Base-by-base conservation (phyloP, 37 sponge, comb jelly and placozoan genomes). In the Diacarnus erythraeanus region DNA sequence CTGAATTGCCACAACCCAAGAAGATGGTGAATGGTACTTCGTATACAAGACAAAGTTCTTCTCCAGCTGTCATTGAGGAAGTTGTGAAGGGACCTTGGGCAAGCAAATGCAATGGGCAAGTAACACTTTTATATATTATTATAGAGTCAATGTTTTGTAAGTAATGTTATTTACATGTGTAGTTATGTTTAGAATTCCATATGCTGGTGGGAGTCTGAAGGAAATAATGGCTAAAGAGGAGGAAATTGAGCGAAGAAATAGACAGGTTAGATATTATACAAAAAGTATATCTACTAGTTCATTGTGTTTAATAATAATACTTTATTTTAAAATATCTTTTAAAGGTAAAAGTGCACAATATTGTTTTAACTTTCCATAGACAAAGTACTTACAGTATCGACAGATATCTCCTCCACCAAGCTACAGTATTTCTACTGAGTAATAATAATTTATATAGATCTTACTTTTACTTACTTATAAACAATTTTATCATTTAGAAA, bases 161-260 rank as follows among this genome's bases (percentile, higher is more conserved):
- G 4, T 27, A 61, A 29, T 61, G 18, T 61, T 25, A 61, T 15
- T 15, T 61, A 23, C 6, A 20, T 63, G 68, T 67, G 36, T 67
- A 37, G 5, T 40, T 42, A 20, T 71, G 42, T 22, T 17, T 15
- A 76, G 60, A 37, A 10, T 22, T 26, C 6, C 56, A 5, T 57
- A 61, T 38, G 33, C 41, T 29, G 36, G 63, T 2, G 35, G 18
- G 42, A 76, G 77, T 58, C 59, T 84, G 59, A 30, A 70, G 44
- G 77, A 76, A 3, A 84, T 84, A 6, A 84, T 84, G 77, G 84
- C 84, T 37, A 42, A 69, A 54, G 84, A 84, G 42, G 69, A 83
- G 58, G 64, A 69, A 26, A 35, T 38, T 3, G 57, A 54, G 21
- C 68, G 30, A 26, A 8, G 5, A 58, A 8, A 26, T 1, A 37